Base-by-base conservation (phyloP, 2,113 vertebrate genomes). In the Phodopus roborovskii region DNA sequence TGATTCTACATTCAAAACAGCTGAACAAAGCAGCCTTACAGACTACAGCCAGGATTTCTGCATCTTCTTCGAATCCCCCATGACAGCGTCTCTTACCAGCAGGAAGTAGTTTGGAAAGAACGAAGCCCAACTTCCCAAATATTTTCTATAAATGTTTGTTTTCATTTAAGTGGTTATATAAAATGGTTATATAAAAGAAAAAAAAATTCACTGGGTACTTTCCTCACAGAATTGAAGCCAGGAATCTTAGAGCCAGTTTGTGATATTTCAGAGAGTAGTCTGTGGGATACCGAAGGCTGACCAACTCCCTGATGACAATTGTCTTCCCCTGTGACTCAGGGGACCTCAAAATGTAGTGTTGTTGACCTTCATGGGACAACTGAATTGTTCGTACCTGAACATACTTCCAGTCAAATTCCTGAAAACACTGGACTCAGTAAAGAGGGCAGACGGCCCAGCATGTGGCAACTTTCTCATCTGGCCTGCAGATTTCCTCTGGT, bases 281-380 rank as follows among this genome's bases (percentile, higher is more conserved):
- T 77, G 2, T n/a, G 58, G 22, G 26, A 6, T 62, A 13, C 30
- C 45, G 45, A 48, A 68, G 56, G 33, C 5, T 45, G 53, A 91
- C 24, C 0, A 17, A 45, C 1, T 68, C 45, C 22, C 73, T 0
- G 10, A 10, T 1, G 4, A 88, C 8, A 50, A 24, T 42, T 45
- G 12, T 70, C 45, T 77, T n/a, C 1, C 28, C 26, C 30, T 64
- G 33, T 26, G 10, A 20, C 66, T 39, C 12, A 88, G 48, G 0
- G 17, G 64, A 6, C 1, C 86, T 79, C 30, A 24, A 71, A 24
- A 36, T 17, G 1, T 4, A 9, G 0, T 26, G 1, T 0, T 19
- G 16, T 58, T 42, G 71, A 0, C 0, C 45, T 74, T 77, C 74
- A 17, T 11, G 17, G 74, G 36, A 53, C 15, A 62, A 10, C 48